Evolutionary conservation across 1,140 invertebrate species (phyloP), one percentile per base, ranked within the genome.

Genomic region (Drosophila baimaii): DNA sequence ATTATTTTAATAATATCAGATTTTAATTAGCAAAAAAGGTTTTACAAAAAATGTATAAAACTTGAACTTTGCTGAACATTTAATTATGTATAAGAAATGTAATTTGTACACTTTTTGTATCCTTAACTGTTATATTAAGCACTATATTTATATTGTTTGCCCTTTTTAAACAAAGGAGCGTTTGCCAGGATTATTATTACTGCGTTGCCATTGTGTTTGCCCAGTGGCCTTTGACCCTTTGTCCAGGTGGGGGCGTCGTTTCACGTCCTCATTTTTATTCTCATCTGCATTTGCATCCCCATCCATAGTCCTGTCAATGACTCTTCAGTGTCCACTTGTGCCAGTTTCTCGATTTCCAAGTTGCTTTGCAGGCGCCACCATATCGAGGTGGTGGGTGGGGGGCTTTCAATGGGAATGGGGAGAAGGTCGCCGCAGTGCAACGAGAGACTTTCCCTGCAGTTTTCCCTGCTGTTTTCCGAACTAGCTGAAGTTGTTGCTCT

Each of bases 251-350:
- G 66, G 41, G 66, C 62, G 41, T 39, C 31, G 64, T 61, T 39
- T 43, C 17, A 25, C 39, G 33, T 51, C 27, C 65, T 23, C 35
- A 43, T 27, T 51, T 27, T 35, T 39, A 31, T 57, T 43, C 52
- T 23, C 54, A 58, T 54, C 37, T 54, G 33, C 63, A 55, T 56
- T 41, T 37, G 59, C 64, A 68, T 58, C 35, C 15, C 21, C 44
- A 39, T 39, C 64, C 39, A 70, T 23, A 41, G 65, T 56, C 51
- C 66, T 70, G 51, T 70, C 68, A 51, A 56, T 57, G 61, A 55
- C 46, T 51, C 46, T 79, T 49, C 55, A 69, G 72, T 65, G 58
- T 35, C 62, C 81, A 77, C 81, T 84, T 84, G 81, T 84, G 44
- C 81, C 66, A 84, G 72, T 80, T 80, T 77, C 56, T 80, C 65